Base-by-base conservation (phyloP, 2,113 vertebrate genomes). In the Sander lucioperca region DNA sequence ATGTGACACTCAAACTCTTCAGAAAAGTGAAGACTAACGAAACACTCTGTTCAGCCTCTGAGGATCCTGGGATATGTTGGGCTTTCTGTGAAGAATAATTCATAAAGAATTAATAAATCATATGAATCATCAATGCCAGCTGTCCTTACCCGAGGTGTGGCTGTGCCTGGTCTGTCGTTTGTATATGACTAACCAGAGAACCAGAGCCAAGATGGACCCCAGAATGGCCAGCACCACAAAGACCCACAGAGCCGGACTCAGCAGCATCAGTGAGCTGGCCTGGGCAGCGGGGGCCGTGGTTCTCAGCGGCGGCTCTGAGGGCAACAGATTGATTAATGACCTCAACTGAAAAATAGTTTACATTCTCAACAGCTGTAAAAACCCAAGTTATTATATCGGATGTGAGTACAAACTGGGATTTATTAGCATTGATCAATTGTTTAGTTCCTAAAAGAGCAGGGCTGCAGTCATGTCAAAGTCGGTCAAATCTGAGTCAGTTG, bases 181-280 rank as follows among this genome's bases (percentile, higher is more conserved):
- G 87, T 80, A 94, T 21, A 95, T 91, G 78, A 94, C 39, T 51
- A 91, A 57, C 93, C 94, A 95, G 12, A 95, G 57, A 21, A 65
- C 57, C 48, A 96, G 78, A 43, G 79, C 85, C 81, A 95, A 5
- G 45, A 94, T n/a, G 57, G 90, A 92, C 1, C 89, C 89, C 64
- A 86, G 25, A 0, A 57, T 67, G 14, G 74, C 54, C 79, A 93
- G 59, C 8, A 54, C 77, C 77, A 95, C 85, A 50, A 75, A 86
- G 45, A 89, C 75, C 93, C 92, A 95, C 79, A 94, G 71, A 15
- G 43, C 11, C 0, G 83, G 86, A 68, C 67, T 83, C 70, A 92
- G 77, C 12, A 53, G 0, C 36, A 8, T 7, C 45, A 39, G 0
- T 0, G 77, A 1, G 36, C 19, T 2, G 1, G 43, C 13, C 3